Evolutionary conservation across 2,888 invertebrate species (phyloP), one percentile per base, ranked within the genome.

Genomic region (Taenaris catops): DNA sequence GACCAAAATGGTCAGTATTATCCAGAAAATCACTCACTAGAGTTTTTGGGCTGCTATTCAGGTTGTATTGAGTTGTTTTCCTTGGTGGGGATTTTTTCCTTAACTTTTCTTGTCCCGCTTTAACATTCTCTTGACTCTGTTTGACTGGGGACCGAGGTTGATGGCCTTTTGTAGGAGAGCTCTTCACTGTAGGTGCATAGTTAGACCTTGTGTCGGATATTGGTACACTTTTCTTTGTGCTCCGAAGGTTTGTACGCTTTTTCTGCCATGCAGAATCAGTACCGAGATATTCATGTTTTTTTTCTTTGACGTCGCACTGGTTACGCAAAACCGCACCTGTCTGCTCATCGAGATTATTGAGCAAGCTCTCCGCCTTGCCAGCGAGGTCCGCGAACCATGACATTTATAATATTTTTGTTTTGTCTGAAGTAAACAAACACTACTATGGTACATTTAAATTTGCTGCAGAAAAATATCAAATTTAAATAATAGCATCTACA

Each of bases 321-420:
- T 71, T 75, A 29, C 88, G 84, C 25, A 91, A 61, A 8, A 91
- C 93, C 8, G 78, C 89, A 0, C 93, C 93, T 10, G 94, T 93
- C 63, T 92, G 91, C 55, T 93, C 89, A 55, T 94, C 94, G 10
- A 94, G 69, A 57, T 91, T 91, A 56, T 93, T 94, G 8, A 95
- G 81, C 38, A 94, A 88, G 56, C 88, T 89, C 60, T 94, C 94
- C 6, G 94, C 94, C 64, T 90, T 93, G 12, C 91, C 93, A 39
- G 93, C 93, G 35, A 93, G 78, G 41, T 91, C 93, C 41, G 91
- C 84, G 38, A 94, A 88, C 94, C 94, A 94, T 47, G 93, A 89
- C 92, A 93, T 93, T 64, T 65, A 46, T 38, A 44, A 36, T 38
- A 27, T 23, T 51, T 57, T 46, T 44, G 46, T 53, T 51, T 46